Percentiles rank a stretch among this genome's conserved stretches.
These are phyloP conservation scores for Halictus rubicundus DNA, from an alignment of 1,140 invertebrate species.

Conservation along the genomic window DNA sequence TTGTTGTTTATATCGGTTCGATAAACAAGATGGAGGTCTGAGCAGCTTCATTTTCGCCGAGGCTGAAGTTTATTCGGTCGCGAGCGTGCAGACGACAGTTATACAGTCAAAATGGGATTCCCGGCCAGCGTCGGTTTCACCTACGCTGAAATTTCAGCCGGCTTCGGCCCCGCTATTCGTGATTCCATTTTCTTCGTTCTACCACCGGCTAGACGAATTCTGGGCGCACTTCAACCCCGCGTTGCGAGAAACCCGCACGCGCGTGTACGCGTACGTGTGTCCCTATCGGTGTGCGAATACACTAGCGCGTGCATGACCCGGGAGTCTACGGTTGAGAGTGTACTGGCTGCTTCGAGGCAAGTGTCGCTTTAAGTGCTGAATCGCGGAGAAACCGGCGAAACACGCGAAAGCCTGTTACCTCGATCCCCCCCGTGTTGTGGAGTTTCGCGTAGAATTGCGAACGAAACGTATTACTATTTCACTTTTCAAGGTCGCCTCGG, in stretches of 20 bases:
- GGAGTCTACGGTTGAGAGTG: not conserved
- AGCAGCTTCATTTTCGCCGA: slow-evolving; percentile 7
- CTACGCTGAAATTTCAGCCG: slow-evolving; percentile 11
- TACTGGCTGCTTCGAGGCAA: not conserved
- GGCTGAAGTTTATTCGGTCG: slow-evolving; percentile 17
- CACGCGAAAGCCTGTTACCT: not conserved
- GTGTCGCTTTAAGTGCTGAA: not conserved
- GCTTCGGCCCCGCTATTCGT: not conserved
- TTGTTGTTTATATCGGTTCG: slow-evolving; percentile 5
- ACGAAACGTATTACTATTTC: not conserved
- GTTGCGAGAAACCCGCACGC: not conserved
- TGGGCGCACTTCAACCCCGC: not conserved
- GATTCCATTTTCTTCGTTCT: slow-evolving; percentile 39
- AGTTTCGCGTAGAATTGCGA: not conserved
- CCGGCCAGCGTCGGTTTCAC: slow-evolving; percentile 6
- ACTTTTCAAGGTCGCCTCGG: not conserved
- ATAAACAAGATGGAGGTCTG: slow-evolving; percentile 12
- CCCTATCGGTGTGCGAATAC: not conserved
- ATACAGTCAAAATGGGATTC: slow-evolving; percentile 32
- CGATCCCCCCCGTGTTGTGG: not conserved
- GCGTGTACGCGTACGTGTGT: not conserved
- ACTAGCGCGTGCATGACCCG: not conserved
- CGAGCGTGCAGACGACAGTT: slow-evolving; percentile 33
- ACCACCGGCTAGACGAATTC: slow-evolving; percentile 9
- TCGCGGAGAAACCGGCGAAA: not conserved